Evolutionary conservation across 2,888 invertebrate genomes (phyloP).

Genomic region (Coleophora flavipennella): DNA sequence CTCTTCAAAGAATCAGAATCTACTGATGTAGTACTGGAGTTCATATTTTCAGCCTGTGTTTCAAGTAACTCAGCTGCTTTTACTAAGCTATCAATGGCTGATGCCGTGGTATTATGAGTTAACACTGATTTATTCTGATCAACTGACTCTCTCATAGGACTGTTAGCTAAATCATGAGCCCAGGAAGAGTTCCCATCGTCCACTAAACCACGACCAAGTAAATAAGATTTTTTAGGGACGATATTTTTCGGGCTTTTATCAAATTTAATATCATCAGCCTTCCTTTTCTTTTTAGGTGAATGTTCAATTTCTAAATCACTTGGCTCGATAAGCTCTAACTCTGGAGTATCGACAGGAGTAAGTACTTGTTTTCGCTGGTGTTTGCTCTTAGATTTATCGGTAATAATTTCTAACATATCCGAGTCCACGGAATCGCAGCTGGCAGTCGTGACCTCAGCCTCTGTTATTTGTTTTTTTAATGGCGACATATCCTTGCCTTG

Average conservation of each 20-base stretch:
- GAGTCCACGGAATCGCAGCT: conserved; percentile 47
- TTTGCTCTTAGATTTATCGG: conserved; percentile 49
- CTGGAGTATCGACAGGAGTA: conserved; percentile 58
- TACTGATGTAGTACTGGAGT: conserved; percentile 16
- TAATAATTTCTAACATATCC: conserved; percentile 34
- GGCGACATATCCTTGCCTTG: conserved; percentile 54
- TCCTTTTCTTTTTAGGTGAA: conserved; percentile 57
- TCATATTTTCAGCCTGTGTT: conserved; percentile 43
- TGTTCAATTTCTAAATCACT: conserved; percentile 42
- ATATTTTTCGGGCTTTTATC: conserved; percentile 43
- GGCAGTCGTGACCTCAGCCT: conserved; percentile 27
- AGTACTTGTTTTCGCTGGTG: conserved; percentile 67
- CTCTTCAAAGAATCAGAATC: conserved; percentile 25
- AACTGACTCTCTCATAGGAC: conserved; percentile 24
- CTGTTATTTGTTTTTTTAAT: conserved; percentile 27
- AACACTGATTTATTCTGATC: conserved; percentile 26
- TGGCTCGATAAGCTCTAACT: conserved; percentile 60
- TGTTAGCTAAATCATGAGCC: conserved; percentile 21
- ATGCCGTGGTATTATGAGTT: conserved; percentile 36
- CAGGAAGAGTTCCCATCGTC: conserved; percentile 26
- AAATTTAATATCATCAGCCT: conserved; percentile 38
- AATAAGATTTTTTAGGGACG: conserved; percentile 55
- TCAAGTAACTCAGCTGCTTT: conserved; percentile 63
- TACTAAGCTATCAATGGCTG: conserved; percentile 60
- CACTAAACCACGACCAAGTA: conserved; percentile 37